Evolutionary conservation across 1,140 invertebrate genomes (phyloP).

Genomic region (Heliconius nattereri): DNA sequence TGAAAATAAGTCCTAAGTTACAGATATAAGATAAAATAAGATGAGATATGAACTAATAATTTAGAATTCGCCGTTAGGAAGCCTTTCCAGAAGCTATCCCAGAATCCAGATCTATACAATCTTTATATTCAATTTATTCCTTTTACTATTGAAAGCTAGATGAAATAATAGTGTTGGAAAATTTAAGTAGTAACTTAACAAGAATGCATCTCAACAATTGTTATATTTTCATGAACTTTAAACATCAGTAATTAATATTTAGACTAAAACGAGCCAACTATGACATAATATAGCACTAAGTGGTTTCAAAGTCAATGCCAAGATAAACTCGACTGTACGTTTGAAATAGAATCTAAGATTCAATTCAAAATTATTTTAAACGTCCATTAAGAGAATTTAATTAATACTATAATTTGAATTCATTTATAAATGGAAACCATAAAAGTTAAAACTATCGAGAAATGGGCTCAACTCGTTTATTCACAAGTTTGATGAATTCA

Average conservation of each 20-base stretch:
- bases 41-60: no score
- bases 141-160: neutral
- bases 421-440: neutral
- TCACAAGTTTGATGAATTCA: neutral
- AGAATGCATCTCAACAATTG: neutral
- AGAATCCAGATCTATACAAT: no score
- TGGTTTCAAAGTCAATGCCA: constrained; percentile 33
- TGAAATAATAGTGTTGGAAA: neutral
- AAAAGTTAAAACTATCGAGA: neutral
- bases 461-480: neutral
- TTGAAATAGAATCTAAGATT: neutral
- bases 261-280: constrained; percentile 25
- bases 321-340: constrained; percentile 17
- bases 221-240: neutral
- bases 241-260: constrained; percentile 13
- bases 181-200: neutral
- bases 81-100: no score
- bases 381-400: neutral
- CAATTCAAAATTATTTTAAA: neutral
- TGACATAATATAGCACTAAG: constrained; percentile 21
- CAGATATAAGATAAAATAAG: no score
- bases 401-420: neutral
- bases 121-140: no score
- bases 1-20: no score
- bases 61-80: no score